Base-by-base conservation (phyloP, 2,888 invertebrate species). In the Agapostemon virescens region DNA sequence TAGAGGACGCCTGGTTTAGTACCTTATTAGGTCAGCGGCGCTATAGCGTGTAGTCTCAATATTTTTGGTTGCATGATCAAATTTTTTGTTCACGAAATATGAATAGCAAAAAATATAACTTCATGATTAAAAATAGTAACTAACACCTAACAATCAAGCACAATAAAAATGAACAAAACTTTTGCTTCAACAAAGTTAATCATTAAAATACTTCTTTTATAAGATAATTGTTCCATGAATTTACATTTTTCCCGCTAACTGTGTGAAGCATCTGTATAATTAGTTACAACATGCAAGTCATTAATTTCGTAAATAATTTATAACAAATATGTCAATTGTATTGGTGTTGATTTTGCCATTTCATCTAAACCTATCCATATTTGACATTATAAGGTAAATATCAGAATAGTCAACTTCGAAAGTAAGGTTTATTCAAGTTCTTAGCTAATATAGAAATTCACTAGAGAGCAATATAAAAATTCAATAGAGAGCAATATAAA, bases 1-100 rank as follows among this genome's bases (percentile, higher is more conserved):
- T 52, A 72, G 69, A 75, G 74, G 69, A 64, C 74, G 63, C 69
- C 26, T 30, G 66, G 66, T 64, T 52, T 9, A 67, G 3, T 68
- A 20, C 30, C 20, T 77, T 58, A 52, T 63, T 71, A 23, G 17
- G 63, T 36, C 63, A 9, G 36, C 36, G 11, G 20, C 36, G 2
- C 13, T n/a, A n/a, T 63, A 61, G 17, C 61, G 33, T 9, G 58
- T 33, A 17, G 20, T 5, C 20, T 58, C 58, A 30, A 58, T 17
- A 58, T 36, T 33, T 17, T 61, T 33, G 4, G 20, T 17, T 1
- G 3, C 36, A 13, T 61, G 9, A 4, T 61, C 33, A 61, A 33
- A 33, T 17, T 20, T 30, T 1, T 11, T 26, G 17, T 26, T 15
- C 15, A n/a, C 26, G 17, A 23, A 17, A 6, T 58, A 6, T 26